phyloP scores from a whole-genome alignment of 2,113 vertebrate genomes.

The Cottus gobio region DNA sequence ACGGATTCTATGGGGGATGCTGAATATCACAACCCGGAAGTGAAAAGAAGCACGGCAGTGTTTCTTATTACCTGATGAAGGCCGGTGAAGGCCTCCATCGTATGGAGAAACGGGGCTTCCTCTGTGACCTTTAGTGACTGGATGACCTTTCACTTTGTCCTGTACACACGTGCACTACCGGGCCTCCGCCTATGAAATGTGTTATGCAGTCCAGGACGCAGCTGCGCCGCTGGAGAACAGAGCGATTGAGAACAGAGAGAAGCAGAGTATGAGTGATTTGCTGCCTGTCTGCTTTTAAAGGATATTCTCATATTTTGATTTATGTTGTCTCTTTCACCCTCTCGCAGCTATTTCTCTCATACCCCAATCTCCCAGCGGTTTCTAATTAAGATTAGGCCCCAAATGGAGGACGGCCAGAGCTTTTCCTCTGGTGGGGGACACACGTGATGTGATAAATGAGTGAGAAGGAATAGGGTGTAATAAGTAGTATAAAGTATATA shows the following conservation, averaged over 20 bases:
- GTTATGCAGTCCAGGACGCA: conserved; percentile 46
- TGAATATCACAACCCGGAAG: no score
- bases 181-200: conserved; percentile 26
- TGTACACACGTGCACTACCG: conserved; percentile 15
- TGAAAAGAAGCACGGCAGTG: no score
- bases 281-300: conserved; percentile 54
- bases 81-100: conserved; percentile 29
- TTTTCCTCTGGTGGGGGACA: conserved; percentile 9
- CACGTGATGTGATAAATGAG: conserved; percentile 59
- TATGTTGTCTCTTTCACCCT: conserved; percentile 20
- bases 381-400: conserved; percentile 67
- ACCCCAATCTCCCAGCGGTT: conserved; percentile 55
- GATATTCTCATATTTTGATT: conserved; percentile 51
- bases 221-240: conserved; percentile 41
- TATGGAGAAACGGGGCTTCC: conserved; percentile 52
- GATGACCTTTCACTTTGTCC: conserved; percentile 52
- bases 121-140: conserved; percentile 61
- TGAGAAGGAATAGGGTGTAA: conserved; percentile 59
- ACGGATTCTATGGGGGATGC: no score
- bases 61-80: no score
- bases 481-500: no score
- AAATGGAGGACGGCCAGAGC: conserved; percentile 49
- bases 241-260: conserved; percentile 25
- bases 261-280: conserved; percentile 49
- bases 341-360: background rate